Evolutionary conservation across 2,797 vertebrate species (phyloP).

Genomic region (Betta splendens): DNA sequence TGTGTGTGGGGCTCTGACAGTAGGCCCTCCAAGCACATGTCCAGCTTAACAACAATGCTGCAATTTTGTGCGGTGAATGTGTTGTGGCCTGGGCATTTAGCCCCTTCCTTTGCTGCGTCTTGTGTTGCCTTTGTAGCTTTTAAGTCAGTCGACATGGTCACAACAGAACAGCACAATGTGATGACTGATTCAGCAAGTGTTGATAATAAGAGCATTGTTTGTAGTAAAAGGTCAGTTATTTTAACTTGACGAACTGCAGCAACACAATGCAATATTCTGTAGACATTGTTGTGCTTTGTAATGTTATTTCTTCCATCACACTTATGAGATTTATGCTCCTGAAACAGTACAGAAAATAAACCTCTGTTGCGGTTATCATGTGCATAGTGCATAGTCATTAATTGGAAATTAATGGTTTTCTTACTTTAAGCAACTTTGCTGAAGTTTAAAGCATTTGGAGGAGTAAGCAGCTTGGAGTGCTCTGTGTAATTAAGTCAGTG

Average conservation of each 20-base stretch:
- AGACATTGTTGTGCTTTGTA: constrained; percentile 48
- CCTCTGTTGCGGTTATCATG: background rate
- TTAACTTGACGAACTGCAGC: constrained; percentile 32
- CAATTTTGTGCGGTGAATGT: constrained; percentile 11
- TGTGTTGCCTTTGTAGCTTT: constrained; percentile 27
- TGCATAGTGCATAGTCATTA: background rate
- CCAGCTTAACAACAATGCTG: constrained; percentile 25
- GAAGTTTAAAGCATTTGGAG: constrained; percentile 7
- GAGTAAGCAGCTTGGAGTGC: constrained; percentile 4
- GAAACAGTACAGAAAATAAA: constrained; percentile 4
- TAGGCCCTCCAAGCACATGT: constrained; percentile 17
- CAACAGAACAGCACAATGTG: constrained; percentile 24
- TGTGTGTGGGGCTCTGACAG: constrained; percentile 11
- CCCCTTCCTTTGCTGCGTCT: constrained; percentile 19
- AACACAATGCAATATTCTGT: constrained; percentile 53
- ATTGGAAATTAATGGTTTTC: background rate
- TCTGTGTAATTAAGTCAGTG: constrained; percentile 44
- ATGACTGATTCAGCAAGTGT: constrained; percentile 46
- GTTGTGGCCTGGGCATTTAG: constrained; percentile 31
- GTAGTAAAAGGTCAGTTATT: constrained; percentile 58
- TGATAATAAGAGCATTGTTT: constrained; percentile 56
- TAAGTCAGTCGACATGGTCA: constrained; percentile 17
- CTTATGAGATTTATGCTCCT: constrained; percentile 16
- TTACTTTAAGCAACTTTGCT: constrained; percentile 1
- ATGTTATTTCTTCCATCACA: constrained; percentile 32